Evolutionary conservation across 2,888 invertebrate genomes (phyloP).

Genomic region (Linnaemya vulpina): DNA sequence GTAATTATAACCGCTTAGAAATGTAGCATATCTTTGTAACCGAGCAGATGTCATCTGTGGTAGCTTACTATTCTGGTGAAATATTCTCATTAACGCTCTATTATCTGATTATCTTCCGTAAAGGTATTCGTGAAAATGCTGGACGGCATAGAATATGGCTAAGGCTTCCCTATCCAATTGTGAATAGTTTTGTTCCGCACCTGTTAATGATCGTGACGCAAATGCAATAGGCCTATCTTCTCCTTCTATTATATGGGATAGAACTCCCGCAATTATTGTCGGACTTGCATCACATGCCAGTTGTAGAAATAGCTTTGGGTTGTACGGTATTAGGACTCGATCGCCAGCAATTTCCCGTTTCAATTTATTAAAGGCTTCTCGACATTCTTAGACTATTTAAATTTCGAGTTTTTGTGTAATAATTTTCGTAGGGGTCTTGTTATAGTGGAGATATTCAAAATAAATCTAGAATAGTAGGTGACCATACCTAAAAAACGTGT

Average conservation of each 20-base stretch:
- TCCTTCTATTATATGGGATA: neutral
- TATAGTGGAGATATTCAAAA: slow-evolving; percentile 49
- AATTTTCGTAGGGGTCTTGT: slow-evolving; percentile 21
- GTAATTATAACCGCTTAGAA: neutral
- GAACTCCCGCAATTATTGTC: neutral
- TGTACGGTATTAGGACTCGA: slow-evolving; percentile 49
- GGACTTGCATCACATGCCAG: slow-evolving; percentile 9
- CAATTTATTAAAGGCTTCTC: no score
- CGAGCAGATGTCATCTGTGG: neutral
- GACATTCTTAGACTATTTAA: no score
- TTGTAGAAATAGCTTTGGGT: slow-evolving; percentile 2
- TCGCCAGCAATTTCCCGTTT: slow-evolving; percentile 54
- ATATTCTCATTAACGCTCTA: neutral
- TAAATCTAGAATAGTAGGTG: slow-evolving; percentile 68
- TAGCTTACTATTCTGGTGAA: neutral
- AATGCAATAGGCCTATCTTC: slow-evolving; percentile 28
- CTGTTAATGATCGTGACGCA: slow-evolving; percentile 18
- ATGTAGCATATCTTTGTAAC: neutral
- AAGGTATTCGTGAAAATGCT: slow-evolving; percentile 8
- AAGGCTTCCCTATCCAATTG: no score
- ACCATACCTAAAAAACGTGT: slow-evolving; percentile 65
- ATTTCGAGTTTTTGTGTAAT: slow-evolving; percentile 41
- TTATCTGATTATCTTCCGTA: neutral
- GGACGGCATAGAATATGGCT: no score
- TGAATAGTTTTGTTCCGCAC: slow-evolving; percentile 1